Conservation (phyloP, 2,113 vertebrate genomes). For the Dipodomys ordii region DNA sequence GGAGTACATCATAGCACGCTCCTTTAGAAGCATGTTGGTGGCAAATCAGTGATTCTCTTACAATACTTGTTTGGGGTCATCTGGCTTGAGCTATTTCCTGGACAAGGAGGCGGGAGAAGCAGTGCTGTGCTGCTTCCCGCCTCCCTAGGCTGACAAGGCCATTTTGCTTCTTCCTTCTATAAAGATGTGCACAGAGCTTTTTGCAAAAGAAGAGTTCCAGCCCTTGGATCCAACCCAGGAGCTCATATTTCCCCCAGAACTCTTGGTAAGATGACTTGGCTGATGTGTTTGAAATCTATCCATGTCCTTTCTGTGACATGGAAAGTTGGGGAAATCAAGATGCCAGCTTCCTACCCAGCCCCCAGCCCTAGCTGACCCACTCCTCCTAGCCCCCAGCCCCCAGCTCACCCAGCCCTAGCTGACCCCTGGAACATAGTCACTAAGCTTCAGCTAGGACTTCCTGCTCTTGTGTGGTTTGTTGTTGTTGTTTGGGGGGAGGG, state of each 20-base stretch:
- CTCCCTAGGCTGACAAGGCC: background rate
- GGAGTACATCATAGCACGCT: background rate
- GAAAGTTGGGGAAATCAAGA: background rate
- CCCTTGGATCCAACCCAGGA: constrained; percentile 91
- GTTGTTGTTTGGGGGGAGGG: too few species aligned
- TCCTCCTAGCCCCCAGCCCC: background rate
- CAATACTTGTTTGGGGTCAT: background rate
- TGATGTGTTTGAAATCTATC: background rate
- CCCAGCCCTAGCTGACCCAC: background rate
- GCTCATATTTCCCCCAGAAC: constrained; percentile 93
- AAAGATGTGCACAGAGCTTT: constrained; percentile 83
- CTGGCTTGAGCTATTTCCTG: background rate
- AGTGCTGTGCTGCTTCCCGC: background rate
- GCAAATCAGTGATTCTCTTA: background rate
- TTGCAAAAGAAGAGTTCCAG: constrained; percentile 85
- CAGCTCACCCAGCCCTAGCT: background rate
- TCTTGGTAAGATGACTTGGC: constrained; percentile 85
- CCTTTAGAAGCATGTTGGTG: background rate
- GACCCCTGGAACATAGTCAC: background rate
- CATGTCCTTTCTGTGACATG: background rate
- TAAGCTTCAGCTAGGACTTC: background rate
- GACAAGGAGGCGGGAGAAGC: background rate
- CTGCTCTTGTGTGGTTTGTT: too few species aligned
- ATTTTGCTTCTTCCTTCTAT: constrained; percentile 15
- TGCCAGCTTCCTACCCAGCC: background rate